Evolutionary conservation across 2,888 invertebrate species (phyloP), one percentile per base, ranked within the genome.

Genomic region (Synergus japonicus): DNA sequence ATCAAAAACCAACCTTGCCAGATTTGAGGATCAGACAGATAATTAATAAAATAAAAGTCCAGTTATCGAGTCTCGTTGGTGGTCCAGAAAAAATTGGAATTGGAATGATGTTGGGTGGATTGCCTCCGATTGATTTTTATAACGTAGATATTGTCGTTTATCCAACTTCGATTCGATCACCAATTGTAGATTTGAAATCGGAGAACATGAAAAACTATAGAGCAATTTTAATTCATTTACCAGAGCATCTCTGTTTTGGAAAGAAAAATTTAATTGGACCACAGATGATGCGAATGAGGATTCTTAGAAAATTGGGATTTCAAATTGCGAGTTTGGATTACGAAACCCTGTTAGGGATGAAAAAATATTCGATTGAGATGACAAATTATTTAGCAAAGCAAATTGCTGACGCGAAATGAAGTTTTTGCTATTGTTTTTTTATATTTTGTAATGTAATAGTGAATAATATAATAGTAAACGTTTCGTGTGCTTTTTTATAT

Each of bases 241-340:
- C 95, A 1, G 95, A 96, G 83, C 94, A 95, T 90, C 95, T 94
- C 89, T 95, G 95, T 88, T 93, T 93, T 64, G 93, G 94, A 81
- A 93, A 93, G 64, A 91, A 92, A 66, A 91, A 93, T 76, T 90
- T 96, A 37, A 92, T 94, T 84, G 96, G 96, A 0, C 93, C 94
- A 41, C 95, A 95, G 89, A 90, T 93, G 3, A 94, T 95, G 94
- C 94, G 94, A 83, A 93, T 93, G 79, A 93, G 94, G 79, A 95
- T 96, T 88, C 92, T 96, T 13, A 93, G 93, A 87, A 93, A 94
- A 84, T 91, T 95, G 67, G 96, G 96, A 4, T 93, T 95, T 83
- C 94, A 93, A 87, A 94, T 96, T 41, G 93, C 94, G 15, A 93
- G 93, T 80, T 88, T 96, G 7, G 93, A 94, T 85, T 95, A 94